Base-by-base conservation (phyloP, 1,140 invertebrate species). In the Neodiprion lecontei region DNA sequence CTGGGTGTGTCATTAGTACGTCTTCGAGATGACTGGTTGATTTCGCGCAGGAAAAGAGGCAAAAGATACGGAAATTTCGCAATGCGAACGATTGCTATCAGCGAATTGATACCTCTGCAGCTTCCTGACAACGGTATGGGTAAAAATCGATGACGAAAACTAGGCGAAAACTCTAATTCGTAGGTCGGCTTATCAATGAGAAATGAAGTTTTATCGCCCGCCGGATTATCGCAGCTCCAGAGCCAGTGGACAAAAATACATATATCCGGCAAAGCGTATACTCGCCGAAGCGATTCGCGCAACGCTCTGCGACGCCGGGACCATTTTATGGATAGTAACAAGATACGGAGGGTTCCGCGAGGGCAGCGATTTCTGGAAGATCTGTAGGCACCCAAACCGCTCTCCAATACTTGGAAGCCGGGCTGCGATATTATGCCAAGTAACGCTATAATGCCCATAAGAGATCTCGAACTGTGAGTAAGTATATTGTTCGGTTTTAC, bases 401-500 rank as follows among this genome's bases (percentile, higher is more conserved):
- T 17, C 12, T 65, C 61, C 12, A 14, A 14, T 17, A 14, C 17
- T 17, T 65, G 61, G 61, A 65, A 14, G 12, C 61, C 61, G 12
- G 12, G 61, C 28, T 65, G 61, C 61, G 61, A 65, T 65, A 65
- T 65, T 65, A 65, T 65, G 61, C 61, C 61, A 65, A 65, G 17
- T 65, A 65, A 65, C 61, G 61, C 61, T 14, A 65, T 65, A 65
- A 14, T 65, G 28, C 28, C 28, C 28, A 65, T 65, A 21, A 65
- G 61, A 65, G 61, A 65, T 65, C 61, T 14, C 61, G 12, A 65
- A 65, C 61, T 17, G 61, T 65, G 17, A 65, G 61, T 65, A 65
- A 65, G 17, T 65, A 21, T 17, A 21, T 17, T 65, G 12, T 17
- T 14, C 17, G 17, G 12, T 65, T 65, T 65, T 65, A 65, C 17